These are phyloP conservation scores for Isotomurus palustris DNA, from an alignment of 2,888 invertebrate species.

Conservation along the genomic window DNA sequence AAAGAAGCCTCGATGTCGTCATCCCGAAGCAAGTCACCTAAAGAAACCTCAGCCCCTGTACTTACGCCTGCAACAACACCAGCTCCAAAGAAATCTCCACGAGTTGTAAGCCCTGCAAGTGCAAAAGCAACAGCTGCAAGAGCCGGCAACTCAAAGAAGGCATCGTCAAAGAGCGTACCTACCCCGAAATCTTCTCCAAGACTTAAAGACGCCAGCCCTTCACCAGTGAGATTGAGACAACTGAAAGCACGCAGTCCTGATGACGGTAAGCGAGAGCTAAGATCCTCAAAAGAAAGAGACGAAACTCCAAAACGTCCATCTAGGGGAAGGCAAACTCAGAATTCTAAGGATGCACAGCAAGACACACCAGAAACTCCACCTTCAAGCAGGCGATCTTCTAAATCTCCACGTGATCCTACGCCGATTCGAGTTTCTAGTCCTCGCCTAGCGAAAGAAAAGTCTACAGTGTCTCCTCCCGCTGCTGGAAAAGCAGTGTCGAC, in stretches of 20 bases:
- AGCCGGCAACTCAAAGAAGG: background rate
- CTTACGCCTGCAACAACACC: background rate
- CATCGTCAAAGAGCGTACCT: background rate
- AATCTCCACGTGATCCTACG: slow-evolving; percentile 13
- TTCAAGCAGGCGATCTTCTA: slow-evolving; percentile 16
- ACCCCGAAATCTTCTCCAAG: background rate
- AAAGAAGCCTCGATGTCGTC: background rate
- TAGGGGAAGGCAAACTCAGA: background rate
- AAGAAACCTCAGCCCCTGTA: background rate
- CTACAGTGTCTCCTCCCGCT: slow-evolving; percentile 7
- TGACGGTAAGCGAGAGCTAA: background rate
- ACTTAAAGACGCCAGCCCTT: slow-evolving; percentile 3
- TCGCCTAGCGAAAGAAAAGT: slow-evolving; percentile 26
- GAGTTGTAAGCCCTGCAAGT: no score
- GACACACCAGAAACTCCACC: background rate
- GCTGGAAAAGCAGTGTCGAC: background rate
- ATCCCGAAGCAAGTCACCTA: background rate
- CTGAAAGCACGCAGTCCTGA: background rate
- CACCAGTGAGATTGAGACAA: background rate
- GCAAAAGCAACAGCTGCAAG: background rate
- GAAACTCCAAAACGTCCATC: background rate
- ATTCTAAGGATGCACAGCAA: background rate
- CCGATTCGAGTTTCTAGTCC: slow-evolving; percentile 26
- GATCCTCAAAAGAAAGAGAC: background rate
- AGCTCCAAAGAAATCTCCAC: slow-evolving; percentile 3